These are phyloP conservation scores for Enteromius thamalakanensis DNA, from an alignment of 2,797 vertebrate genomes.

Conservation along the genomic window DNA sequence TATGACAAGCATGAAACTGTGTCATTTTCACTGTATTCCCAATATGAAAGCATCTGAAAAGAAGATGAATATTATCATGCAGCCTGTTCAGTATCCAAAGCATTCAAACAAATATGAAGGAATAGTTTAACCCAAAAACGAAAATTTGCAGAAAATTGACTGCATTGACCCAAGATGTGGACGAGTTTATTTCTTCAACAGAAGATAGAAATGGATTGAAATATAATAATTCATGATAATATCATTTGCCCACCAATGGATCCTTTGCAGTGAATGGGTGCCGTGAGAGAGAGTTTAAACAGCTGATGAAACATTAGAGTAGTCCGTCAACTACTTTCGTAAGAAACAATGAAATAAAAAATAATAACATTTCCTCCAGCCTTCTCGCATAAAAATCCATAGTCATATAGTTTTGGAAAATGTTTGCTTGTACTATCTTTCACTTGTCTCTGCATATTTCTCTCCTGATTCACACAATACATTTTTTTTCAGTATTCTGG, in stretches of 20 bases:
- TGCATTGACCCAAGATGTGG: background rate
- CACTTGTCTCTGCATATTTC: background rate
- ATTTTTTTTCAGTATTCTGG: background rate
- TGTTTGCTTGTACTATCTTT: background rate
- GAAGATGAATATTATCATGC: background rate
- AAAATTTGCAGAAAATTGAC: background rate
- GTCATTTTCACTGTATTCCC: slow-evolving; percentile 1
- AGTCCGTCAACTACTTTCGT: background rate
- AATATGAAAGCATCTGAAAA: background rate
- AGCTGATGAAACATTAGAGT: background rate
- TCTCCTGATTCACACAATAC: background rate
- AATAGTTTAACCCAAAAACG: background rate
- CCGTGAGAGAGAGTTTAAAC: background rate
- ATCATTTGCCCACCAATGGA: background rate
- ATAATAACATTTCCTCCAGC: background rate
- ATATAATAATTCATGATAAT: background rate
- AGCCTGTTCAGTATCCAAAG: background rate
- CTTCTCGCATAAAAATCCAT: background rate
- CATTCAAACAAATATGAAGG: background rate
- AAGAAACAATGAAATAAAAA: background rate
- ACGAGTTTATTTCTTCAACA: background rate
- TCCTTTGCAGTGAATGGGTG: background rate
- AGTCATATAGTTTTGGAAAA: background rate
- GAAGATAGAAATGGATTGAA: background rate
- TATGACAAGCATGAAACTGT: background rate